Evolutionary conservation across 2,797 vertebrate genomes (phyloP), one percentile per base, ranked within the genome.

Genomic region (Rhodeus uyekii): DNA sequence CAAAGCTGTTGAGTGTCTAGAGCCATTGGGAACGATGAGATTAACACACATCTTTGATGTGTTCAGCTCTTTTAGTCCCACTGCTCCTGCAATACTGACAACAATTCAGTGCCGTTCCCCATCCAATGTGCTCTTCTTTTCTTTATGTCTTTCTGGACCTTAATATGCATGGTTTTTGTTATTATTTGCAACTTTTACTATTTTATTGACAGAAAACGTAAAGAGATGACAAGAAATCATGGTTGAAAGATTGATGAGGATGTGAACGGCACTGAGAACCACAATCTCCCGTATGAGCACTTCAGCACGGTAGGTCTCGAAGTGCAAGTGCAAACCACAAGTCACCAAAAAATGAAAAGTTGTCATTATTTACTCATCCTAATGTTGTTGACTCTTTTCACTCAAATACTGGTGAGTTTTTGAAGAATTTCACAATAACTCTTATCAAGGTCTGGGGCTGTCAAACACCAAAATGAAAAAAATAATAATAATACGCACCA

Each of bases 1-100:
- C 48, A 29, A 46, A 34, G 44, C 71, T 76, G 39, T 38, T 80
- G 61, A 46, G 64, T 76, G n/a, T 46, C 38, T 38, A 46, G 36
- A 72, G 67, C 55, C 73, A n/a, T 14, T 27, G 67, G 44, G 50
- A 74, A 65, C 5, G 2, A 42, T 81, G 76, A 68, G 65, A 76
- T 69, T 71, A 60, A 82, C 65, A 80, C 69, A 50, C 46, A 83
- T 87, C 78, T 76, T 18, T 78, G 58, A 80, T 80, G 78, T 76
- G 50, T 32, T 76, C 55, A 81, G 53, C 67, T 67, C 38, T 77
- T 34, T 63, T 22, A 77, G 46, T 65, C 38, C 27, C 42, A 77
- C 61, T 44, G 67, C 36, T 42, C 34, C 38, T 58, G 65, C 77
- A 10, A 80, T 34, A 72, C 24, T 72, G 46, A 29, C 44, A 38